Conservation (phyloP, 92 coral and sea anemone species). For the Blastomussa wellsi region DNA sequence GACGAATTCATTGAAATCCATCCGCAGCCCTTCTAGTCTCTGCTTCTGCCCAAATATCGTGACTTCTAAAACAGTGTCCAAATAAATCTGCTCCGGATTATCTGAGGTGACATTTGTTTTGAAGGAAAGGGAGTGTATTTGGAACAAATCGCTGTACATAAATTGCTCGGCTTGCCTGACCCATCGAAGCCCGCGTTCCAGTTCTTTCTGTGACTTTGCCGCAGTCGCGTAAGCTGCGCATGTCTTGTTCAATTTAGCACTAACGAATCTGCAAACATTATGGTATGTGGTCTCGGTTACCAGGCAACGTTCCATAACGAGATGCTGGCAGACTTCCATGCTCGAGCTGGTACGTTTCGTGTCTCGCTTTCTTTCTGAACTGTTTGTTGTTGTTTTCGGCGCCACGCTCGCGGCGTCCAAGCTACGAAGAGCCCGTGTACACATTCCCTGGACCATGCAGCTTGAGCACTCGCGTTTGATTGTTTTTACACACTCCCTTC, state of each 20-base stretch:
- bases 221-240: slow-evolving; percentile 77
- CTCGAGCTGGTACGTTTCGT: slow-evolving; percentile 14
- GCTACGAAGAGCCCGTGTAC: not conserved
- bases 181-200: slow-evolving; percentile 76
- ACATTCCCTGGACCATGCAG: slow-evolving; percentile 50
- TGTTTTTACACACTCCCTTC: slow-evolving; percentile 67
- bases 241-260: slow-evolving; percentile 61
- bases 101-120: slow-evolving; percentile 73
- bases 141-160: slow-evolving; percentile 70
- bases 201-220: slow-evolving; percentile 62
- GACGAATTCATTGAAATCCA: slow-evolving; percentile 81
- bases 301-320: slow-evolving; percentile 60
- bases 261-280: slow-evolving; percentile 52
- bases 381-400: not conserved
- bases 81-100: slow-evolving; percentile 57
- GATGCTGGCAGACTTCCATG: slow-evolving; percentile 68
- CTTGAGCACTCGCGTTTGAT: slow-evolving; percentile 63
- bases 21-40: slow-evolving; percentile 70
- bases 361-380: slow-evolving; percentile 1
- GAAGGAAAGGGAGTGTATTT: slow-evolving; percentile 85
- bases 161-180: slow-evolving; percentile 72
- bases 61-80: slow-evolving; percentile 85
- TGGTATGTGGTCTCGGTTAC: slow-evolving; percentile 56
- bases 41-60: slow-evolving; percentile 94
- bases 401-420: not conserved